Evolutionary conservation across 2,797 vertebrate genomes (phyloP).

Genomic region (Salmo trutta): DNA sequence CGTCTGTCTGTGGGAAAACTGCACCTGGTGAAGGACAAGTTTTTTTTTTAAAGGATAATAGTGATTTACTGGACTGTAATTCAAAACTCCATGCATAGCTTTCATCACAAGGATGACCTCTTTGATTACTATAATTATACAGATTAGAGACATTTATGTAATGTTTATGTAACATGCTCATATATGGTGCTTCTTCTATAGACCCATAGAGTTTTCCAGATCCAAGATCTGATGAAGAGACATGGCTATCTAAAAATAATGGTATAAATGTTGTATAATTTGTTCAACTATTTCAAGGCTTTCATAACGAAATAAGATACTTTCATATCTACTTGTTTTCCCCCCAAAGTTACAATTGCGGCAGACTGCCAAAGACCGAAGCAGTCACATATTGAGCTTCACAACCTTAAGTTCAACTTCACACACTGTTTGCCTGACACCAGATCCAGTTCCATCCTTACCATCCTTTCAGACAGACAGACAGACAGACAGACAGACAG

Average conservation of each 20-base stretch:
- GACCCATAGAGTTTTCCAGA: background rate
- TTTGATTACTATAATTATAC: too few relatives aligned
- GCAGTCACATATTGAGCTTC: background rate
- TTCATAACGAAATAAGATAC: background rate
- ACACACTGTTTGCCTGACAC: background rate
- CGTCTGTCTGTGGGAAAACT: conserved; percentile 1
- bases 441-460: conserved; percentile 6
- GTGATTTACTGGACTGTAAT: conserved; percentile 55
- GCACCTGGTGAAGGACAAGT: conserved; percentile 34
- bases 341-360: background rate
- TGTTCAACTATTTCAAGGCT: background rate
- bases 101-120: conserved; percentile 47
- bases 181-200: background rate
- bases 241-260: background rate
- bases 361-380: background rate
- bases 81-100: conserved; percentile 48
- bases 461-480: background rate
- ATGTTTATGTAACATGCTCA: too few relatives aligned
- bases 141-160: too few relatives aligned
- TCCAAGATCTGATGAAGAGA: too few relatives aligned
- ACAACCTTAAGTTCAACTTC: background rate
- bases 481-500: conserved; percentile 15
- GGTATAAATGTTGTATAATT: too few relatives aligned
- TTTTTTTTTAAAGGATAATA: conserved; percentile 58
- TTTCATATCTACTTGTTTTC: background rate